phyloP scores from a whole-genome alignment of 2,888 invertebrate species.

The Uloborus plumipes region DNA sequence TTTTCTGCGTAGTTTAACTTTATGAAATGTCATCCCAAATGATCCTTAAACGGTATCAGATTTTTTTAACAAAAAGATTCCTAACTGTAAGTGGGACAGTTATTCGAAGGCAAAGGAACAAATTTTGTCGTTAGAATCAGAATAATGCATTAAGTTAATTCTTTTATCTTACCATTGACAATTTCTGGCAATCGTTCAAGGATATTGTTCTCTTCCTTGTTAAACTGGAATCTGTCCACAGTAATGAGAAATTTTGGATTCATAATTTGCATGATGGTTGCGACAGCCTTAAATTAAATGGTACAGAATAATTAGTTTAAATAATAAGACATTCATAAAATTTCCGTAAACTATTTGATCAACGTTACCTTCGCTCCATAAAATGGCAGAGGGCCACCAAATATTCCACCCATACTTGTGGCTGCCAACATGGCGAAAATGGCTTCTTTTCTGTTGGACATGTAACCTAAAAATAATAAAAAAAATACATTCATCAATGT shows the following conservation, averaged over 20 bases:
- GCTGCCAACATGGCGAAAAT: constrained; percentile 56
- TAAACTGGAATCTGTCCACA: constrained; percentile 51
- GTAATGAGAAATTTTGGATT: constrained; percentile 53
- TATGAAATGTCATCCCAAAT: too few relatives aligned
- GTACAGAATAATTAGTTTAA: background rate
- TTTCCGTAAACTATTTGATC: background rate
- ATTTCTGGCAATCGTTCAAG: constrained; percentile 53
- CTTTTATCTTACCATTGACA: constrained; percentile 17
- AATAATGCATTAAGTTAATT: too few relatives aligned
- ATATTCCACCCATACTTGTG: constrained; percentile 54
- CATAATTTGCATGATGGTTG: constrained; percentile 55
- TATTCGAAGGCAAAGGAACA: too few relatives aligned
- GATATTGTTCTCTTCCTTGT: constrained; percentile 38
- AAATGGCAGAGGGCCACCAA: constrained; percentile 57
- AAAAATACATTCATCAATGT: background rate
- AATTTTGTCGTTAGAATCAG: too few relatives aligned
- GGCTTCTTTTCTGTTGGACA: constrained; percentile 58
- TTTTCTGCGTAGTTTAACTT: too few relatives aligned
- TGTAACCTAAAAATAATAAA: constrained; percentile 51
- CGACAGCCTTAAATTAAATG: constrained; percentile 30
- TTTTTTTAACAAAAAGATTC: too few relatives aligned
- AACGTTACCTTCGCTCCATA: constrained; percentile 53
- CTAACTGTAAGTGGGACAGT: too few relatives aligned
- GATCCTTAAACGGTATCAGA: too few relatives aligned
- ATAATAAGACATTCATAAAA: background rate